Evolutionary conservation across 2,113 vertebrate species (phyloP).

Genomic region (Promerops cafer): DNA sequence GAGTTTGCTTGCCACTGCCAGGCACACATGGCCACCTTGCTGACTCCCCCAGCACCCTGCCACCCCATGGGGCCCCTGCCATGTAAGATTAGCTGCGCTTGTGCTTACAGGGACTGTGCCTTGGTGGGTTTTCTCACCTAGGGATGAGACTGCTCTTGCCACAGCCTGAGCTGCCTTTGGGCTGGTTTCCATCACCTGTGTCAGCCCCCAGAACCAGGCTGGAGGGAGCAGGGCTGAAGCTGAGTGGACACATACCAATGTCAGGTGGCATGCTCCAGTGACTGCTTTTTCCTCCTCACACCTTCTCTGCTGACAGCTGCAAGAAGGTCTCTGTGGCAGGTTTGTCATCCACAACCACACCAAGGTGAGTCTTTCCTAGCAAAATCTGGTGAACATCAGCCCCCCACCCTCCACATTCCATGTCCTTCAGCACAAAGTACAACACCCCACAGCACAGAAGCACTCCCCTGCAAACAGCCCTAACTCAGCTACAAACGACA

Average conservation of each 20-base stretch:
- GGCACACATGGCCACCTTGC: accelerated
- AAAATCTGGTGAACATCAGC: background rate
- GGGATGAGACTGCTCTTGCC: background rate
- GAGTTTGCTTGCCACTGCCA: background rate
- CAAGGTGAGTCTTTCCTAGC: background rate
- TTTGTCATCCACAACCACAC: background rate
- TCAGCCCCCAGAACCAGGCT: background rate
- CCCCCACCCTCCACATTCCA: accelerated
- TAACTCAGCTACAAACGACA: background rate
- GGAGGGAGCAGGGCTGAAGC: background rate
- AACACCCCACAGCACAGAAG: background rate
- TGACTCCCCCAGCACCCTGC: background rate
- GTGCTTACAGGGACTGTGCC: background rate
- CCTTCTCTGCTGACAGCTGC: background rate
- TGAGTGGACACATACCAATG: accelerated
- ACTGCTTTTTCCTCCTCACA: background rate
- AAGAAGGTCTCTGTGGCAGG: background rate
- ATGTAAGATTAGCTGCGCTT: background rate
- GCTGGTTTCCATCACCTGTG: background rate
- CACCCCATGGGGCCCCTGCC: accelerated
- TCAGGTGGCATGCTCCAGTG: background rate
- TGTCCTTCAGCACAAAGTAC: background rate
- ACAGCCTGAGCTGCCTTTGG: background rate
- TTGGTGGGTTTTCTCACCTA: background rate
- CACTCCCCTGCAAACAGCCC: background rate